A percentile compares a stretch with the other conserved stretches of the same genome.
phyloP scores from a whole-genome alignment of 2,888 invertebrate species.

The Mellilla xanthometata region DNA sequence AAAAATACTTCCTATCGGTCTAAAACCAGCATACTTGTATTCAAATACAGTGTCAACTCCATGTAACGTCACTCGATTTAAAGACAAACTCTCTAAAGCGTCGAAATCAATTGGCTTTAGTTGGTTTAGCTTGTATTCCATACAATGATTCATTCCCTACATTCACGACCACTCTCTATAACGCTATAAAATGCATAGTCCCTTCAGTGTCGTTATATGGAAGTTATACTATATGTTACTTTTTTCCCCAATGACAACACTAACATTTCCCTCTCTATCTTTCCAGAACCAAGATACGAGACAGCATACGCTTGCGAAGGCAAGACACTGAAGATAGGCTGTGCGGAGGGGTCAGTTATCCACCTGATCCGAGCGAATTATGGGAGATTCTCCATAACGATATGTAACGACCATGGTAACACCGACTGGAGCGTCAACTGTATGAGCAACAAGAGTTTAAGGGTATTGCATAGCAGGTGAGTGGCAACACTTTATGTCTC shows the following conservation, averaged over 20 bases:
- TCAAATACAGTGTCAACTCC: too few relatives aligned
- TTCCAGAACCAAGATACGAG: conserved; percentile 90
- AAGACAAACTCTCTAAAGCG: too few relatives aligned
- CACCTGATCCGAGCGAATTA: conserved; percentile 97
- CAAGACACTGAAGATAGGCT: conserved; percentile 93
- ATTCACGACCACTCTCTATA: too few relatives aligned
- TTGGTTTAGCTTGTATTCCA: too few relatives aligned
- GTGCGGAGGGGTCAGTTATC: conserved; percentile 94
- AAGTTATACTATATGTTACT: too few relatives aligned
- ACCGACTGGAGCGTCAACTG: conserved; percentile 99
- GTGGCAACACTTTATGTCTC: conserved; percentile 8
- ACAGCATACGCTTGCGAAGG: conserved; percentile 98
- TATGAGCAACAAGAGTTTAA: conserved; percentile 94
- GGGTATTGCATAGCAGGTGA: conserved; percentile 94
- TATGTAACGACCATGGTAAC: conserved; percentile 97
- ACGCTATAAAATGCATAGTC: too few relatives aligned
- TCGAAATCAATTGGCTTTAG: too few relatives aligned
- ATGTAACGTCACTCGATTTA: too few relatives aligned
- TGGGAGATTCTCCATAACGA: conserved; percentile 96
- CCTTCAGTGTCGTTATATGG: too few relatives aligned
- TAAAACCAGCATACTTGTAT: too few relatives aligned
- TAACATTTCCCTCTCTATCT: conserved; percentile 35
- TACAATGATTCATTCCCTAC: too few relatives aligned
- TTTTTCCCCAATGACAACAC: not conserved
- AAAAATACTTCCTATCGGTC: too few relatives aligned